phyloP scores from a whole-genome alignment of 2,797 vertebrate species.

The Danio kyathit region DNA sequence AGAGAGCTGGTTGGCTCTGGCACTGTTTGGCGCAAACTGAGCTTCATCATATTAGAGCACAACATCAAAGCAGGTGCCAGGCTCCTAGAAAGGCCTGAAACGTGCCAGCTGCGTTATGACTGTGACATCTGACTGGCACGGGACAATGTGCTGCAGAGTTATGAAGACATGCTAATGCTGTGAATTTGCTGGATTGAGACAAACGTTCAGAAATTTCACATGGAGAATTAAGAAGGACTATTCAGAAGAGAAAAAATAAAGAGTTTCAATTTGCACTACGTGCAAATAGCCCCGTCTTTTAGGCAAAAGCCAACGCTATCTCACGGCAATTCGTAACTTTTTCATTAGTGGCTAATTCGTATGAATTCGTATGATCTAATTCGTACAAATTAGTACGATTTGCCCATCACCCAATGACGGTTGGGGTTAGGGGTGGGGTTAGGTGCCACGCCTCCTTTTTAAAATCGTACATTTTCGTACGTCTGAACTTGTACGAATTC shows the following conservation, averaged over 20 bases:
- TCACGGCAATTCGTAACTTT: no score
- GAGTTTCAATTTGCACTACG: neutral
- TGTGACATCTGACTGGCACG: conserved; percentile 65
- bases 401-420: no score
- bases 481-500: no score
- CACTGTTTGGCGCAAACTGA: conserved; percentile 69
- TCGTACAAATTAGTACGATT: no score
- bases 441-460: no score
- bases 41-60: conserved; percentile 71
- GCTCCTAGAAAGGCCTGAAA: conserved; percentile 72
- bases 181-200: neutral
- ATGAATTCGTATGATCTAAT: no score
- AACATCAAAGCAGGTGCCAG: conserved; percentile 78
- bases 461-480: no score
- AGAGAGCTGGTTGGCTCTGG: conserved; percentile 74
- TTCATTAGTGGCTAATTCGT: no score
- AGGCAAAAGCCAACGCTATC: no score
- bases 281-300: neutral
- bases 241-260: no score
- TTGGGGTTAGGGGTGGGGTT: no score
- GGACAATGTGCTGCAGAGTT: neutral
- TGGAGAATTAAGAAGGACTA: neutral
- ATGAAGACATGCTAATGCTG: neutral
- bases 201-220: neutral
- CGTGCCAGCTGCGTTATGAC: conserved; percentile 75